Base-by-base conservation (phyloP, 2,113 vertebrate species). In the Chamaetylas fuelleborni region DNA sequence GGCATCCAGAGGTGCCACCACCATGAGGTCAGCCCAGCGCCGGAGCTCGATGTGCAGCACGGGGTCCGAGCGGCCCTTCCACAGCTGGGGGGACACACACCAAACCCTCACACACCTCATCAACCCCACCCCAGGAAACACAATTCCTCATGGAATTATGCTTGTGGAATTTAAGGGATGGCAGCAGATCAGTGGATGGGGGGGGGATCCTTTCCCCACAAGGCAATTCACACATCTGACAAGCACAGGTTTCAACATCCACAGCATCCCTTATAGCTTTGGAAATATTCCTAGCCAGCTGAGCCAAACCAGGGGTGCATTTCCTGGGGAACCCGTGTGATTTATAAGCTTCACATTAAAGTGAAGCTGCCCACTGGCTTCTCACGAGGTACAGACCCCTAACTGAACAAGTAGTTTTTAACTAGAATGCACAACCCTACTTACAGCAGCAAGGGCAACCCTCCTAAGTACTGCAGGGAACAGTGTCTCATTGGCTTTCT, bases 11-110 rank as follows among this genome's bases (percentile, higher is more conserved):
- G 99, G 99, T 43, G 99, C 99, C 64, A 99, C 98, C 70, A 99
- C 45, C 95, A 99, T 84, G 18, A 99, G 97, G 95, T 99, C 98
- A 15, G 99, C 99, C 99, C 99, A 99, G 25, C 99, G 98, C 28
- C 99, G 97, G 22, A 99, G 97, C 66, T 99, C 99, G 8, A 99
- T 98, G 96, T 99, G 99, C 31, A 99, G 98, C 34, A 99, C 99
- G 0, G 99, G 99, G 95, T 99, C 99, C 0, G 98, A 98, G 29
- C 98, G 98, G 53, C 94, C 72, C 40, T 94, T 98, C 99, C 99
- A 99, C 86, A 99, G 96, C 99, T 99, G 95, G 0, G 51, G 82
- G 43, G 73, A 82, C 34, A 78, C 4, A 14, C 29, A 84, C 8
- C 2, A 7, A 84, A 66, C 26, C 33, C 77, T 48, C 87, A 16